These are phyloP conservation scores for Brenthis daphne DNA, from an alignment of 2,888 invertebrate genomes.

Conservation along the genomic window DNA sequence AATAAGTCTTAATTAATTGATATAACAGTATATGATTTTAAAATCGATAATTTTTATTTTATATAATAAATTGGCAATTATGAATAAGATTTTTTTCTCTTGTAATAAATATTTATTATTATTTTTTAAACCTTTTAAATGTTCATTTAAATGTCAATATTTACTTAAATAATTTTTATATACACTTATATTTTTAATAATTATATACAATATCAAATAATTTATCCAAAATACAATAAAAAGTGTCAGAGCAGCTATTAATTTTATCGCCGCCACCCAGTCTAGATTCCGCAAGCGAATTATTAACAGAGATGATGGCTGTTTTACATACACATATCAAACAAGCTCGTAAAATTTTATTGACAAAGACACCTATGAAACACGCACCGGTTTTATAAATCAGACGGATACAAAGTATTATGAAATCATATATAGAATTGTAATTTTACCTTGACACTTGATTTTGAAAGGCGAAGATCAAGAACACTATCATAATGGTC, in stretches of 20 bases:
- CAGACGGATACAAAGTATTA: slow-evolving; percentile 57
- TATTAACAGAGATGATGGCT: slow-evolving; percentile 53
- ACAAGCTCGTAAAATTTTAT: slow-evolving; percentile 77
- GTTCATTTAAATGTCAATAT: too few relatives aligned
- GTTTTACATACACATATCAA: slow-evolving; percentile 70
- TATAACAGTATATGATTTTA: neutral
- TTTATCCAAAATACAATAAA: slow-evolving; percentile 33
- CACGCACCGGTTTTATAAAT: slow-evolving; percentile 68
- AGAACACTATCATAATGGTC: slow-evolving; percentile 25
- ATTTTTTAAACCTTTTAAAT: too few relatives aligned
- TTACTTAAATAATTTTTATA: neutral
- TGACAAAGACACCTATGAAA: slow-evolving; percentile 68
- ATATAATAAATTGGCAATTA: too few relatives aligned
- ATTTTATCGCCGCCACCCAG: slow-evolving; percentile 70
- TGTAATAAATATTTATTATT: too few relatives aligned
- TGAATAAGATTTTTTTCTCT: too few relatives aligned
- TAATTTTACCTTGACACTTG: slow-evolving; percentile 53
- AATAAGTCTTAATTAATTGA: neutral
- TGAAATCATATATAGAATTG: slow-evolving; percentile 51
- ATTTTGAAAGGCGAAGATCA: slow-evolving; percentile 38
- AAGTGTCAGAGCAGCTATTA: slow-evolving; percentile 50
- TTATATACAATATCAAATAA: neutral
- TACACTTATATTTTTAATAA: neutral
- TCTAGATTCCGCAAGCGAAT: slow-evolving; percentile 67
- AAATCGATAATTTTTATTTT: neutral